These are phyloP conservation scores for Antheraea pernyi DNA, from an alignment of 1,140 invertebrate genomes.

Conservation along the genomic window DNA sequence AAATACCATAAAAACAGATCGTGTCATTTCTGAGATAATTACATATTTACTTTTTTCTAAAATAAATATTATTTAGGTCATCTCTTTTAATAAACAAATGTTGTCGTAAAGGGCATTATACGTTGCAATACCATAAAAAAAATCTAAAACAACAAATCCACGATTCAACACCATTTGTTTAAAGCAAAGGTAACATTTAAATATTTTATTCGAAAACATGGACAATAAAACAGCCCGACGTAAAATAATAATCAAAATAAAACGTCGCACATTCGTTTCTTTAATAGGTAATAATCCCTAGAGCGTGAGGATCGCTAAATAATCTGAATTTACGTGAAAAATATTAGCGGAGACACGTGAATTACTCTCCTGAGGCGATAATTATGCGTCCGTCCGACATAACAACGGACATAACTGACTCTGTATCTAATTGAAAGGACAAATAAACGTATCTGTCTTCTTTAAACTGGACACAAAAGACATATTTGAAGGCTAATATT, in stretches of 20 bases:
- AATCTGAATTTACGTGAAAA: conserved; percentile 10
- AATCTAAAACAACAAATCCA: background rate
- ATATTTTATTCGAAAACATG: background rate
- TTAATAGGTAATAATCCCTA: conserved; percentile 18
- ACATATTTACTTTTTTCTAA: no score
- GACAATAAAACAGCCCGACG: background rate
- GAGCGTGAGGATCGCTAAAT: background rate
- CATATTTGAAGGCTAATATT: no score
- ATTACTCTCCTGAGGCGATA: conserved; percentile 18
- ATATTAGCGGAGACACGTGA: conserved; percentile 19
- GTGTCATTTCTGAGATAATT: no score
- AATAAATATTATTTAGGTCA: no score
- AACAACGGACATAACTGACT: background rate
- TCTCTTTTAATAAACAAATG: no score
- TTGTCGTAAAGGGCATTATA: no score
- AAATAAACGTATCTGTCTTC: background rate
- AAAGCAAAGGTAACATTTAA: background rate
- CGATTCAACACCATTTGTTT: background rate
- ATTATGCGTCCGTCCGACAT: conserved; percentile 5
- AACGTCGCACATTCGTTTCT: conserved; percentile 23
- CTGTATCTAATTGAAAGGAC: conserved; percentile 15
- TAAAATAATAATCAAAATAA: conserved; percentile 18
- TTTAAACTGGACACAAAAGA: background rate
- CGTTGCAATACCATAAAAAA: background rate
- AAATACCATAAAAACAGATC: no score